Evolutionary conservation across 2,888 invertebrate species (phyloP).

Genomic region (Busseola fusca): DNA sequence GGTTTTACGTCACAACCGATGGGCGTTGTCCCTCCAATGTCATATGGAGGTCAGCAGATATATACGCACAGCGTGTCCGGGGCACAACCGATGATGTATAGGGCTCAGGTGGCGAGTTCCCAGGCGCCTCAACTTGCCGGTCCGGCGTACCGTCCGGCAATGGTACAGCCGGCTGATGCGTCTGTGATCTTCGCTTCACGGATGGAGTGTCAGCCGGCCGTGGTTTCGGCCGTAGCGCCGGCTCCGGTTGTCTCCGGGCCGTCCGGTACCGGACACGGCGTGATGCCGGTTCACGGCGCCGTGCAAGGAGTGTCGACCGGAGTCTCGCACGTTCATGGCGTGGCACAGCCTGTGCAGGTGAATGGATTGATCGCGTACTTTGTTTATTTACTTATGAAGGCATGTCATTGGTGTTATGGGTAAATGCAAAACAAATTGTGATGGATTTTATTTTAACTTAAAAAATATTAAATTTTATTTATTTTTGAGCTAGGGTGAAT

Average conservation of each 20-base stretch:
- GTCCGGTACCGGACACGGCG: constrained; percentile 37
- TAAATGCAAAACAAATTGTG: constrained; percentile 20
- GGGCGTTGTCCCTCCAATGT: constrained; percentile 70
- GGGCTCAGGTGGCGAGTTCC: constrained; percentile 70
- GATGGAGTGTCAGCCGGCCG: constrained; percentile 56
- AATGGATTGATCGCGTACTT: constrained; percentile 62
- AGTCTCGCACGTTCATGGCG: constrained; percentile 59
- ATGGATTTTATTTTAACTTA: background rate
- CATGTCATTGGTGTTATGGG: constrained; percentile 57
- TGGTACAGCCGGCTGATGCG: constrained; percentile 38
- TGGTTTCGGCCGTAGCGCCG: constrained; percentile 21
- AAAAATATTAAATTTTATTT: no score
- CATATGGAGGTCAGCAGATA: constrained; percentile 69
- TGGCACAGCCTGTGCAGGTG: constrained; percentile 72
- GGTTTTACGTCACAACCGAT: constrained; percentile 64
- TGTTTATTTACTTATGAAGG: constrained; percentile 39
- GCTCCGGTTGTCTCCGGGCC: constrained; percentile 22
- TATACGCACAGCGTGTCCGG: constrained; percentile 72
- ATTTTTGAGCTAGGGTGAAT: no score
- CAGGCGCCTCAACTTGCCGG: constrained; percentile 67
- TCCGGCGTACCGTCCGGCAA: constrained; percentile 41
- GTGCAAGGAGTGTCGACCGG: constrained; percentile 53
- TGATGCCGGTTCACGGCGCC: constrained; percentile 32
- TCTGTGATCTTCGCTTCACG: constrained; percentile 40
- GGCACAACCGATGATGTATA: constrained; percentile 77